A percentile compares a stretch with the other conserved stretches of the same genome.
Conservation (phyloP, 2,888 invertebrate genomes). For the Stramonita haemastoma region DNA sequence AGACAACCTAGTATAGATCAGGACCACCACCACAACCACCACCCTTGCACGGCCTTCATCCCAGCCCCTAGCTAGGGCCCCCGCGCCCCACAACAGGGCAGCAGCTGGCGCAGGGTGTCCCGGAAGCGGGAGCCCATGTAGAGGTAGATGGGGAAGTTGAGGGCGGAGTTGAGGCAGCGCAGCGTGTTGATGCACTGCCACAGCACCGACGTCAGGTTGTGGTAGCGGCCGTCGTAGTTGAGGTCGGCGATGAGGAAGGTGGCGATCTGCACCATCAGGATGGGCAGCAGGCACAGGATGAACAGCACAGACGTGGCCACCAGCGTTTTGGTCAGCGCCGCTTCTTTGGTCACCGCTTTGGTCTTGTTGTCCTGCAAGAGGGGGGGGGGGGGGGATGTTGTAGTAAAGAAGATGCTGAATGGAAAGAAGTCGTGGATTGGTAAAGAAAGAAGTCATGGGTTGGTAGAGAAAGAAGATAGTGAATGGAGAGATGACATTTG, state of each 20-base stretch:
- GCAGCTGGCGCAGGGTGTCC: background rate
- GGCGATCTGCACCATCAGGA: slow-evolving; percentile 40
- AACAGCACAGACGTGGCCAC: slow-evolving; percentile 36
- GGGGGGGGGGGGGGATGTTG: no score
- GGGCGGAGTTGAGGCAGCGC: slow-evolving; percentile 33
- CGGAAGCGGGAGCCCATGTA: slow-evolving; percentile 38
- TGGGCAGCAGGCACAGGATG: slow-evolving; percentile 36
- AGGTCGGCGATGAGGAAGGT: slow-evolving; percentile 37
- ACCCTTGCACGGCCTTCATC: no score
- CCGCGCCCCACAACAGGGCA: background rate
- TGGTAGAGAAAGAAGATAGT: no score
- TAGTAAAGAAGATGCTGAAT: no score
- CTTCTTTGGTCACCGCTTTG: slow-evolving; percentile 17
- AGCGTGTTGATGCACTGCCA: slow-evolving; percentile 36
- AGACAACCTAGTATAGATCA: no score
- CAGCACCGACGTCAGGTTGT: slow-evolving; percentile 38
- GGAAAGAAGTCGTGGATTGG: no score
- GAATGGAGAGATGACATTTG: no score
- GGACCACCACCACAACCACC: no score
- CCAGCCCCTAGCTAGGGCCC: no score
- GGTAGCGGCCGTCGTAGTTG: slow-evolving; percentile 40
- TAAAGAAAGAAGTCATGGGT: no score
- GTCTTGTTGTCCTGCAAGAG: background rate
- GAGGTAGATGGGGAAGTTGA: slow-evolving; percentile 40
- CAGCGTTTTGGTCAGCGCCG: slow-evolving; percentile 35